A percentile compares a stretch with the other conserved stretches of the same genome.
Evolutionary conservation across 2,113 vertebrate genomes (phyloP).

Genomic region (Enhydra lutris): DNA sequence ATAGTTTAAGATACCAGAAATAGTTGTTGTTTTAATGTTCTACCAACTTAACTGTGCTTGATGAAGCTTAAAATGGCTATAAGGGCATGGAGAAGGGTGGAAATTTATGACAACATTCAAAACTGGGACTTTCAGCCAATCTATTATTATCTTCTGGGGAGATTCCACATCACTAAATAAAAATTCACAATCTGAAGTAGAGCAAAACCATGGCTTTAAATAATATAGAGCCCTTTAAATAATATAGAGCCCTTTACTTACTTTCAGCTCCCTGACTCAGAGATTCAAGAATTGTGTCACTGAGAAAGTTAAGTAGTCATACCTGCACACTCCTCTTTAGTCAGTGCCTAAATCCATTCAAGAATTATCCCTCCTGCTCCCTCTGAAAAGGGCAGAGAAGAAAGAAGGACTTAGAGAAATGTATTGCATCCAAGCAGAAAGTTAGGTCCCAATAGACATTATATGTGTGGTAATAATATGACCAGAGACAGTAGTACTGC

Average conservation of each 20-base stretch:
- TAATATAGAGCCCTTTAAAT: background rate
- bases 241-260: background rate
- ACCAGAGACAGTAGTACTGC: background rate
- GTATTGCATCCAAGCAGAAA: background rate
- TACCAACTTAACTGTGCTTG: background rate
- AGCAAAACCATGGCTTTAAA: background rate
- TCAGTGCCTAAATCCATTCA: background rate
- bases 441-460: background rate
- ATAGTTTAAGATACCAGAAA: conserved; percentile 15
- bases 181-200: background rate
- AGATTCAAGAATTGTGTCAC: background rate
- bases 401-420: background rate
- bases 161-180: background rate
- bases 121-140: background rate
- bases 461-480: background rate
- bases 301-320: background rate
- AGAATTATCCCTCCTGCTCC: background rate
- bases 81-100: background rate
- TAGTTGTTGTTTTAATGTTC: background rate
- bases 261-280: background rate
- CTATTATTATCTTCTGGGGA: background rate
- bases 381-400: background rate
- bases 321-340: background rate
- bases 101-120: background rate
- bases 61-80: background rate